A percentile compares a stretch with the other conserved stretches of the same genome.
Conservation (phyloP, 2,797 vertebrate species). For the Rhynchonycteris naso region DNA sequence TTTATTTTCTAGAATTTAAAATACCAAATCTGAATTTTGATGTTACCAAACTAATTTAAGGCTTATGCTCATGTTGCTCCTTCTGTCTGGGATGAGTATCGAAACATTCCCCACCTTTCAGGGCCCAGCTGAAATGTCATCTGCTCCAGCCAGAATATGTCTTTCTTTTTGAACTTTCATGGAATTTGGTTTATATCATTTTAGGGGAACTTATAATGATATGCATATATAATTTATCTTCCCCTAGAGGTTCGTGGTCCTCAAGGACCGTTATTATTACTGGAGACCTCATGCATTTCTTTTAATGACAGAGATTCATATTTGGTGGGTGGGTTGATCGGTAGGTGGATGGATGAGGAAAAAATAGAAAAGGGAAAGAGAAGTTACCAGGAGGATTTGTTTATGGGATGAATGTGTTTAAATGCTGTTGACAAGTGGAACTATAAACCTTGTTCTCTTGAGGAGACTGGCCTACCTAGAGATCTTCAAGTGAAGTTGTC, state of each 20-base stretch:
- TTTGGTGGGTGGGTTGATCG: not conserved
- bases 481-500: not conserved
- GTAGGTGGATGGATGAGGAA: not conserved
- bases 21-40: not conserved
- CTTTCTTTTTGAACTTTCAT: not conserved
- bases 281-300: not conserved
- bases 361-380: not conserved
- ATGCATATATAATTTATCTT: not conserved
- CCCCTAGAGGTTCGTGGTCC: not conserved
- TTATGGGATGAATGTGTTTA: not conserved
- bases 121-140: not conserved
- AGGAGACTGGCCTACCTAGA: not conserved
- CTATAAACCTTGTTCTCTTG: not conserved
- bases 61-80: not conserved
- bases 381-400: constrained; percentile 26
- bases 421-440: not conserved
- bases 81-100: not conserved
- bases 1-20: constrained; percentile 25
- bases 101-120: not conserved
- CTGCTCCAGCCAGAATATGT: not conserved
- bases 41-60: not conserved
- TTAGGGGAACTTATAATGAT: not conserved
- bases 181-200: not conserved
- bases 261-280: not conserved
- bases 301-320: constrained; percentile 25